Percentiles rank a stretch among this genome's conserved stretches.
Conservation (phyloP, 2,113 vertebrate genomes). For the Cochlearius cochlearius region DNA sequence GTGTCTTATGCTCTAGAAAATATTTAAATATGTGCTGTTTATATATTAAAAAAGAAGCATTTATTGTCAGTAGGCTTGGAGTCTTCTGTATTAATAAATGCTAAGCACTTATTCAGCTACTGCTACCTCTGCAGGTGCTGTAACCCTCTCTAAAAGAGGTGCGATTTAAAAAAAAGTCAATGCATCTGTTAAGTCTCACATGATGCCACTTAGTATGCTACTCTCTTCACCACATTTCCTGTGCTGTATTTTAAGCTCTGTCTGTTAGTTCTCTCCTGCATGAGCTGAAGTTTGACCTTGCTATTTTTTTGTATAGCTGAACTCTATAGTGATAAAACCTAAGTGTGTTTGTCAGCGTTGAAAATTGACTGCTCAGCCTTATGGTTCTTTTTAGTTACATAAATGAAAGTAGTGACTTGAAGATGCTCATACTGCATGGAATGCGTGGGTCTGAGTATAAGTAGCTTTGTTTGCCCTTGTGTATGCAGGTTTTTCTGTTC, state of each 20-base stretch:
- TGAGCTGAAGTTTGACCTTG: background rate
- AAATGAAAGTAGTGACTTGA: background rate
- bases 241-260: background rate
- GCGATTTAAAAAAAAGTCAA: background rate
- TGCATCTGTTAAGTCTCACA: background rate
- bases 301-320: background rate
- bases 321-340: background rate
- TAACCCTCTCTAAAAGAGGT: background rate
- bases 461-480: background rate
- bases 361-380: background rate
- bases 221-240: background rate
- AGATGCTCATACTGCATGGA: background rate
- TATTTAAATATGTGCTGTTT: background rate
- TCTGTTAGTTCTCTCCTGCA: background rate
- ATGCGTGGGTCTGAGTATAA: background rate
- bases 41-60: background rate
- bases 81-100: background rate
- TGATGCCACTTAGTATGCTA: background rate
- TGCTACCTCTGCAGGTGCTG: background rate
- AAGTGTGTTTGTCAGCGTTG: background rate
- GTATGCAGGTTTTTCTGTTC: background rate
- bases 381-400: background rate
- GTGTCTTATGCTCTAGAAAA: background rate
- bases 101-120: background rate
- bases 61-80: background rate